A percentile compares a stretch with the other conserved stretches of the same genome.
These are phyloP conservation scores for Cylas formicarius DNA, from an alignment of 1,140 invertebrate genomes.

Conservation along the genomic window DNA sequence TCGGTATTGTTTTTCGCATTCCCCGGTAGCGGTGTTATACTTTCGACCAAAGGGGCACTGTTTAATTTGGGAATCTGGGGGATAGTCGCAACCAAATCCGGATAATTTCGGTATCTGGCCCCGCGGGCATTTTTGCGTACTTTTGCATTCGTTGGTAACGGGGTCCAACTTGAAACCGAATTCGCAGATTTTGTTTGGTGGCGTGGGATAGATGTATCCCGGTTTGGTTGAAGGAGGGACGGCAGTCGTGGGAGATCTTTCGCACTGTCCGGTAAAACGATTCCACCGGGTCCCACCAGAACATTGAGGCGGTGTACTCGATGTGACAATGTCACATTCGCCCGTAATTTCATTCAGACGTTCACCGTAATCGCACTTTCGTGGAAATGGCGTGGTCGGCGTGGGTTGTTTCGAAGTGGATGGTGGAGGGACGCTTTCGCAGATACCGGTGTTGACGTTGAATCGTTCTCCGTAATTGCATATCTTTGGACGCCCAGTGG, in stretches of 20 bases:
- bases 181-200: no score
- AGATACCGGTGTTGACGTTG: slow-evolving; percentile 5
- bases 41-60: slow-evolving; percentile 12
- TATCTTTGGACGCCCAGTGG: not conserved
- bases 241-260: slow-evolving; percentile 3
- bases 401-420: no score
- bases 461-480: slow-evolving; percentile 7
- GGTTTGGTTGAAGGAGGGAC: not conserved
- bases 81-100: not conserved
- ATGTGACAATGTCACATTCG: not conserved
- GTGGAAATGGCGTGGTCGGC: not conserved
- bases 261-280: slow-evolving; percentile 7
- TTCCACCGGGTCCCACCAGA: slow-evolving; percentile 3
- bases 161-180: no score
- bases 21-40: slow-evolving; percentile 3
- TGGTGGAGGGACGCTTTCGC: no score
- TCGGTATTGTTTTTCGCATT: not conserved
- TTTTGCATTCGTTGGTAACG: no score
- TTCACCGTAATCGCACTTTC: not conserved
- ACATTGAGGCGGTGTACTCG: not conserved
- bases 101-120: not conserved
- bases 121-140: no score
- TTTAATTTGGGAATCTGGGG: slow-evolving; percentile 3
- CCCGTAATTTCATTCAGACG: not conserved
- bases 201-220: slow-evolving; percentile 14